phyloP scores from a whole-genome alignment of 2,113 vertebrate species.

The Apeltes quadracus region DNA sequence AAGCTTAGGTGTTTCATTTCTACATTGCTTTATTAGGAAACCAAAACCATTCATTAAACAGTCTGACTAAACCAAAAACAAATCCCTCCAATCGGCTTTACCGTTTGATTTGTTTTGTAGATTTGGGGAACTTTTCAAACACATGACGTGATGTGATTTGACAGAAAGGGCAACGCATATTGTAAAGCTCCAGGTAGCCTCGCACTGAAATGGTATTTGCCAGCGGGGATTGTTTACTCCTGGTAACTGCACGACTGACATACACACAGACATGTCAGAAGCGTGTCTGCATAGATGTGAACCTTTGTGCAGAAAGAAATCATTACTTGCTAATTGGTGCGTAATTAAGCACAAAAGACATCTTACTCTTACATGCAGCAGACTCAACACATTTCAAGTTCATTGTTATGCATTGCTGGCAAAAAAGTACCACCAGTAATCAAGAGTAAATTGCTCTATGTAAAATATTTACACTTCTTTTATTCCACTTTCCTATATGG shows the following conservation, averaged over 20 bases:
- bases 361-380: neutral
- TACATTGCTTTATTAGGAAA: neutral
- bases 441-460: slow-evolving; percentile 13
- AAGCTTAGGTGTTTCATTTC: neutral
- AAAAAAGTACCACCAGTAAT: slow-evolving; percentile 28
- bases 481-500: slow-evolving; percentile 32
- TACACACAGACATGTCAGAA: neutral
- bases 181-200: no score
- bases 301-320: neutral
- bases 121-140: no score
- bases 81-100: no score
- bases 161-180: no score
- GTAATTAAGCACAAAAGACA: no score
- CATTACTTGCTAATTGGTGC: no score
- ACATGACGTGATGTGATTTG: no score
- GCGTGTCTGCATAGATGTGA: neutral
- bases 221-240: neutral
- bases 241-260: neutral
- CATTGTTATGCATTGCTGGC: neutral
- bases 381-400: neutral
- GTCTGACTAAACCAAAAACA: no score
- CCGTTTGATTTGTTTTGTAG: no score
- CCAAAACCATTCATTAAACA: no score
- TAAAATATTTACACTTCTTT: slow-evolving; percentile 58
- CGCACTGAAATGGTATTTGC: no score